Percentiles rank a stretch among this genome's conserved stretches.
These are phyloP conservation scores for Aradophagus sp. DNA, from an alignment of 1,140 invertebrate genomes.

Conservation along the genomic window DNA sequence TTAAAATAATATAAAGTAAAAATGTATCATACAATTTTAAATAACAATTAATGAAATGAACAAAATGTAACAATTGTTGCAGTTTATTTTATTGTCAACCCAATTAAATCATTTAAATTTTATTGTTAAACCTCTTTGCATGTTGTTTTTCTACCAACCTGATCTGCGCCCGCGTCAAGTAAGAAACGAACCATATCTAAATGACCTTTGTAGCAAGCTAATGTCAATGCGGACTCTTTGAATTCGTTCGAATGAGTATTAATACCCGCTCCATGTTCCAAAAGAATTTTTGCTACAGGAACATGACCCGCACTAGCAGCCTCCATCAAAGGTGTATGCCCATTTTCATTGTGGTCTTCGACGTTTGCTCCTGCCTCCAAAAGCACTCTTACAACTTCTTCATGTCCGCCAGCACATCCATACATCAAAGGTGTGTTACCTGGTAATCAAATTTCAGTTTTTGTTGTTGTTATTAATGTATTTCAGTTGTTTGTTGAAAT, in stretches of 20 bases:
- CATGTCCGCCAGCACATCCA: slow-evolving; percentile 96
- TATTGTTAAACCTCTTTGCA: no score
- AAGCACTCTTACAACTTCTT: slow-evolving; percentile 91
- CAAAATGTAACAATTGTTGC: no score
- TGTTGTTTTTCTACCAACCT: no score
- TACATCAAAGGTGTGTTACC: slow-evolving; percentile 98
- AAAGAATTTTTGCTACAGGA: slow-evolving; percentile 92
- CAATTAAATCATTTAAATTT: no score
- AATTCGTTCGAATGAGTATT: slow-evolving; percentile 99
- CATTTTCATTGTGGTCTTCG: slow-evolving; percentile 99
- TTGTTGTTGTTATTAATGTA: no score
- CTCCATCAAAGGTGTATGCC: slow-evolving; percentile 99
- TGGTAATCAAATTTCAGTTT: slow-evolving; percentile 63
- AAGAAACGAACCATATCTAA: slow-evolving; percentile 98
- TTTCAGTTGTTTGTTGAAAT: not conserved
- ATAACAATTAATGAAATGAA: no score
- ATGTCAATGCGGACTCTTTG: slow-evolving; percentile 94
- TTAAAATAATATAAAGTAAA: no score
- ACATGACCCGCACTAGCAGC: slow-evolving; percentile 98
- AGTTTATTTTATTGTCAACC: no score
- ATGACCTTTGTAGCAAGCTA: slow-evolving; percentile 98
- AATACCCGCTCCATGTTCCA: slow-evolving; percentile 95
- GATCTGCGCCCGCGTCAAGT: slow-evolving; percentile 93
- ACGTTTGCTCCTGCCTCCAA: slow-evolving; percentile 95
- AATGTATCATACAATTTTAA: no score